Percentiles rank a stretch among this genome's conserved stretches.
These are phyloP conservation scores for Crotalus adamanteus DNA, from an alignment of 2,797 vertebrate genomes.

Conservation along the genomic window DNA sequence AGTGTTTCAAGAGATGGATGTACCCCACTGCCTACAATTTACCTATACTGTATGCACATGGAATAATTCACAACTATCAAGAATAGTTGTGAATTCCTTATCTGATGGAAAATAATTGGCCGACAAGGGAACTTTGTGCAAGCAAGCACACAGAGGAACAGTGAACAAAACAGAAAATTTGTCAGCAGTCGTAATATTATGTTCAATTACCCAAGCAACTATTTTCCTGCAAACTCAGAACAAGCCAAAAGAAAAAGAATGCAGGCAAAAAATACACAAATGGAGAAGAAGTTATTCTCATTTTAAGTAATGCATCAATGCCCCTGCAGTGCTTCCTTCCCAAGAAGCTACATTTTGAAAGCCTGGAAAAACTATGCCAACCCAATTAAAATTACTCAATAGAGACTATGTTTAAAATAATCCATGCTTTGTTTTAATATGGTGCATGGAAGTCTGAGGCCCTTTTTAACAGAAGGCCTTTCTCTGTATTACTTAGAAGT, in stretches of 20 bases:
- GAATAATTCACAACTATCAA: not conserved
- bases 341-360: conserved; percentile 11
- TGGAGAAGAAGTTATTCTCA: not conserved
- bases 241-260: not conserved
- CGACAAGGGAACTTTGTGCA: not conserved
- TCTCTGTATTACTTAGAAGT: not conserved
- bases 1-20: not conserved
- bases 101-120: not conserved
- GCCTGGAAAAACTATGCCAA: not conserved
- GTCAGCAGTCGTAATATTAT: not conserved
- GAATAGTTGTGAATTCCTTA: not conserved
- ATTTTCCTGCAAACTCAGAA: not conserved
- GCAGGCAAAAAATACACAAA: accelerated
- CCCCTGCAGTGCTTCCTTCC: not conserved
- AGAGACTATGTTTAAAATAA: not conserved
- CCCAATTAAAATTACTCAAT: not conserved
- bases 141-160: accelerated
- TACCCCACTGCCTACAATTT: not conserved
- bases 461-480: not conserved
- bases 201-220: not conserved
- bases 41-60: not conserved
- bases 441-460: not conserved
- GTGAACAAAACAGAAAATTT: not conserved
- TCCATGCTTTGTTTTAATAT: not conserved
- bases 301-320: not conserved